A percentile compares a stretch with the other conserved stretches of the same genome.
phyloP scores from a whole-genome alignment of 1,140 invertebrate genomes.

The Laupala kohalensis region DNA sequence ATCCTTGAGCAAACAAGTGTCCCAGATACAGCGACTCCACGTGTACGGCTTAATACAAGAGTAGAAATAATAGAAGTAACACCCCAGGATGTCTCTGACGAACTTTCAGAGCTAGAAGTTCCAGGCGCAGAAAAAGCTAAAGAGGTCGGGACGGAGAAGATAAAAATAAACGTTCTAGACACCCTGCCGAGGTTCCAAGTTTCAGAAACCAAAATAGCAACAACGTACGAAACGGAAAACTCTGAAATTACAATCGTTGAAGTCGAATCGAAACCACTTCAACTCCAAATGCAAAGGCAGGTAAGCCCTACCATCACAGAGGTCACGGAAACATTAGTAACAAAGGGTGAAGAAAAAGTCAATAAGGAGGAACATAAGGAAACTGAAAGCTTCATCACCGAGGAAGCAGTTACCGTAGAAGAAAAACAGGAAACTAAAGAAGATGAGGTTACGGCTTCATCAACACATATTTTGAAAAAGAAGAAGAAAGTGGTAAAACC shows the following conservation, averaged over 20 bases:
- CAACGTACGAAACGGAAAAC: conserved; percentile 18
- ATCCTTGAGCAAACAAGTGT: background rate
- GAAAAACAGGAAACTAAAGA: conserved; percentile 22
- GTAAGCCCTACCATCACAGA: conserved; percentile 14
- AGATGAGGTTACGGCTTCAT: conserved; percentile 13
- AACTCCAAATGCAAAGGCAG: conserved; percentile 12
- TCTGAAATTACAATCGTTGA: too few species aligned
- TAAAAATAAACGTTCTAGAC: conserved; percentile 28
- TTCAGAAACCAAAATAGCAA: too few species aligned
- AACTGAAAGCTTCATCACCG: background rate
- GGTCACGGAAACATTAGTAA: conserved; percentile 16
- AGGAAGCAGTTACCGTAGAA: conserved; percentile 16
- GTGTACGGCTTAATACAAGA: too few species aligned
- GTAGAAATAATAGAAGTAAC: too few species aligned
- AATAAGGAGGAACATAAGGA: conserved; percentile 13
- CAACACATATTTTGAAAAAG: conserved; percentile 2
- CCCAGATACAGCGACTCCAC: background rate
- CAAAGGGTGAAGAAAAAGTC: conserved; percentile 16
- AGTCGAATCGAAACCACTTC: conserved; percentile 19
- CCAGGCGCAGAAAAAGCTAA: too few species aligned
- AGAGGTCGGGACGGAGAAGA: conserved; percentile 24
- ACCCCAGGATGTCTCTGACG: conserved; percentile 23
- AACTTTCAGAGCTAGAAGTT: conserved; percentile 14
- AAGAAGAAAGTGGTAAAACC: background rate
- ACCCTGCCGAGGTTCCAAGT: too few species aligned